Percentiles rank a stretch among this genome's conserved stretches.
These are phyloP conservation scores for Ectemnius continuus DNA, from an alignment of 2,888 invertebrate genomes.

Conservation along the genomic window DNA sequence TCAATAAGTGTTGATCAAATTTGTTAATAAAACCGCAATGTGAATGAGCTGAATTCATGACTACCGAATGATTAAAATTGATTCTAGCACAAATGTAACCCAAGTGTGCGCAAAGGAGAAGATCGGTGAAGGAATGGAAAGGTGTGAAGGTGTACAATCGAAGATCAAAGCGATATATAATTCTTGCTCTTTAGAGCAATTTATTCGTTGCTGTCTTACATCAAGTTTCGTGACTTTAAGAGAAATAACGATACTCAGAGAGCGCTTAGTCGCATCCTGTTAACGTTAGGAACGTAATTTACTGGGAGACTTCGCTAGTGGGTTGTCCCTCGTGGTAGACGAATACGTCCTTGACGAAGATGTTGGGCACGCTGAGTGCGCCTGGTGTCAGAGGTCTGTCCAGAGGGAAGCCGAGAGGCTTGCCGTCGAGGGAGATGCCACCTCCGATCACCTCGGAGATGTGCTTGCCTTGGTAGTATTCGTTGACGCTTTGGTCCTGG, in stretches of 20 bases:
- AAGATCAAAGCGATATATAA: conserved; percentile 13
- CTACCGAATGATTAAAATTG: too few species aligned
- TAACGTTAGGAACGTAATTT: conserved; percentile 38
- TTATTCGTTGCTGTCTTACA: conserved; percentile 55
- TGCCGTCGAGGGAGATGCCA: conserved; percentile 78
- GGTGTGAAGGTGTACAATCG: background rate
- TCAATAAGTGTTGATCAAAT: conserved; percentile 1
- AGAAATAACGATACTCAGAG: conserved; percentile 23
- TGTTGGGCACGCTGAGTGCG: conserved; percentile 77
- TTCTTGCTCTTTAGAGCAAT: conserved; percentile 48
- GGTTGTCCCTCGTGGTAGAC: conserved; percentile 79
- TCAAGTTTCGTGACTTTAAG: conserved; percentile 22
- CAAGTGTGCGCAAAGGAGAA: background rate
- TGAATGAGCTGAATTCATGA: background rate
- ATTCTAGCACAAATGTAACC: too few species aligned
- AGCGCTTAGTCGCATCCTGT: background rate
- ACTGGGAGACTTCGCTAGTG: conserved; percentile 56
- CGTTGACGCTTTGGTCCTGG: conserved; percentile 63
- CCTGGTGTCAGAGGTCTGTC: conserved; percentile 79
- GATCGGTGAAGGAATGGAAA: background rate
- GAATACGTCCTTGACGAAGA: conserved; percentile 79
- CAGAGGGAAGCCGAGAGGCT: conserved; percentile 81
- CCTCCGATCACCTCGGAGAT: conserved; percentile 72
- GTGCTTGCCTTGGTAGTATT: conserved; percentile 66
- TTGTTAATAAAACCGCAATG: conserved; percentile 33